A percentile compares a stretch with the other conserved stretches of the same genome.
These are phyloP conservation scores for Theristicus caerulescens DNA, from an alignment of 2,113 vertebrate species.

Conservation along the genomic window DNA sequence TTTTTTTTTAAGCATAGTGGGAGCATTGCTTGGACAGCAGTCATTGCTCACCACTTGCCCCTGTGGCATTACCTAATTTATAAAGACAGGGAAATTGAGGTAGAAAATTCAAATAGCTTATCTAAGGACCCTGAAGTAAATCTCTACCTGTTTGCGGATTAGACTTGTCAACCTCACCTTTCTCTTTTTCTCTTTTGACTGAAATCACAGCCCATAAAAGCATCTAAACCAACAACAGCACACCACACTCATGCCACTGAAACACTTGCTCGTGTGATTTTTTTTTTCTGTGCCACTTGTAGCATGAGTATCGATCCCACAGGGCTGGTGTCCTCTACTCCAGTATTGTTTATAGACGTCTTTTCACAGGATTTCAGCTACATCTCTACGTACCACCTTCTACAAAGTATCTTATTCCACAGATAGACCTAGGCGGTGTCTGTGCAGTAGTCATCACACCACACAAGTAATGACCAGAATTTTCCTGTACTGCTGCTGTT, in stretches of 20 bases:
- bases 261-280: not conserved
- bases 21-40: not conserved
- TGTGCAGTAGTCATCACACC: not conserved
- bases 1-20: not conserved
- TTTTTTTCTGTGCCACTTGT: not conserved
- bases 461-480: not conserved
- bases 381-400: not conserved
- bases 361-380: not conserved
- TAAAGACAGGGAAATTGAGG: not conserved
- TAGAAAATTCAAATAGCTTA: not conserved
- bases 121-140: not conserved
- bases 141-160: not conserved
- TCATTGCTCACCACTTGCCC: not conserved
- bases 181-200: not conserved
- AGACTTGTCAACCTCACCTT: not conserved
- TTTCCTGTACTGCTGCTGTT: not conserved
- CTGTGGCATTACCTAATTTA: not conserved
- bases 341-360: not conserved
- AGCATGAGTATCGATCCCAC: not conserved
- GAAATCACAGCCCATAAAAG: not conserved
- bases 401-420: not conserved
- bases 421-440: accelerated
- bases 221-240: not conserved
- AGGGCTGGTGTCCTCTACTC: not conserved
- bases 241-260: not conserved